Evolutionary conservation across 1,140 invertebrate species (phyloP), one percentile per base, ranked within the genome.

Genomic region (Argopecten irradians): DNA sequence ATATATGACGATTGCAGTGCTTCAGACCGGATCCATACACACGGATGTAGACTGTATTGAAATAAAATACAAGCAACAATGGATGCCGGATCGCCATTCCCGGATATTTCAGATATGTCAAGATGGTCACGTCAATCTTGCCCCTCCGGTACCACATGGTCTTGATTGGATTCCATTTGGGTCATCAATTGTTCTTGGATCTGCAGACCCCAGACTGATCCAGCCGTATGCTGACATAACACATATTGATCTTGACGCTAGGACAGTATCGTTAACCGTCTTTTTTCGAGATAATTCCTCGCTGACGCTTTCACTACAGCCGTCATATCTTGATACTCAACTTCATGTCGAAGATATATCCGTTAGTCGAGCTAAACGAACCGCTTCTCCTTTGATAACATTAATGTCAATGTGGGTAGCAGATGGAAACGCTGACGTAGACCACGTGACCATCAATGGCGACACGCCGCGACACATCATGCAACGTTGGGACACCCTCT

Each of bases 121-220:
- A 85, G 93, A 94, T 43, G 93, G 93, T 28, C 92, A 92, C 71
- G 85, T 89, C 1, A 88, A 92, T 1, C 82, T 92, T 33, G 82
- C 91, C 0, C 93, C 92, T 13, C 88, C 91, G 14, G 90, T 92
- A 14, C 91, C 93, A n/a, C 91, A 92, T 36, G 93, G 93, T 14
- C 35, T 93, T 19, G 93, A 94, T 85, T 93, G 92, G 93, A 92
- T 92, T 55, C 93, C 93, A 0, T 94, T 94, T 82, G 93, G 93
- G 22, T 92, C 93, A 0, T 93, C 93, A 8, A 55, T 94, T 3
- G 87, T 94, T 13, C 85, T 94, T 82, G 93, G 93, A 13, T 87
- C 91, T 71, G 90, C 89, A 8, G 89, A 92, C 39, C 92, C 92
- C 0, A 35, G n/a, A 0, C 14, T 39, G 7, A 19, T 71, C 19